Conservation (phyloP, 2,113 vertebrate genomes). For the Tautogolabrus adspersus region DNA sequence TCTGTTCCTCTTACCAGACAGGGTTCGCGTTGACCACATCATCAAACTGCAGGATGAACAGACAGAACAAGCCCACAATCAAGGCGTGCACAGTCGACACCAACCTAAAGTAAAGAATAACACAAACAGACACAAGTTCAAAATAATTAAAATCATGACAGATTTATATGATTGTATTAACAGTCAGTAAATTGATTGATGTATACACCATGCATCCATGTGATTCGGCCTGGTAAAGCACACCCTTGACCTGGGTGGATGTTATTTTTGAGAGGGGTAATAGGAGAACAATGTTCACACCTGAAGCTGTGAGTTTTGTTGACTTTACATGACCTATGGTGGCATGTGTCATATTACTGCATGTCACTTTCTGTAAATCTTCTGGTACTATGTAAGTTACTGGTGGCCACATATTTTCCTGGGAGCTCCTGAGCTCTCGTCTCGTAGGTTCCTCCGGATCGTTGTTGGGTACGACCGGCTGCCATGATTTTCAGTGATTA, state of each 20-base stretch:
- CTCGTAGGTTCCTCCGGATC: too few relatives aligned
- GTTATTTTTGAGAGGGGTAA: background rate
- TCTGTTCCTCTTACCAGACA: constrained; percentile 83
- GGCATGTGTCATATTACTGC: background rate
- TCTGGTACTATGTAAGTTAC: too few relatives aligned
- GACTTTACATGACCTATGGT: background rate
- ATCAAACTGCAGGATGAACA: constrained; percentile 87
- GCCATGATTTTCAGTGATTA: background rate
- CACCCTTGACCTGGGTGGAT: constrained; percentile 38
- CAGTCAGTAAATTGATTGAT: background rate
- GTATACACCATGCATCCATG: background rate
- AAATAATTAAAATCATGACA: background rate
- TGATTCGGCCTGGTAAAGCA: constrained; percentile 9
- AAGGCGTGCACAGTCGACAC: constrained; percentile 86
- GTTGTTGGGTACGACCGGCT: too few relatives aligned
- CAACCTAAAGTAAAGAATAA: constrained; percentile 62
- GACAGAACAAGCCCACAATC: constrained; percentile 84
- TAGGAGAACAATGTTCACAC: background rate
- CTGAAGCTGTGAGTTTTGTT: background rate
- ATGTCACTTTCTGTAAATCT: background rate
- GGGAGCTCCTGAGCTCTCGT: too few relatives aligned
- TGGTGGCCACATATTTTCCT: too few relatives aligned
- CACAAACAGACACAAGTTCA: constrained; percentile 17
- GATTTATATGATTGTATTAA: background rate
- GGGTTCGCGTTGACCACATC: constrained; percentile 85